These are phyloP conservation scores for Mactra quadrangularis DNA, from an alignment of 1,140 invertebrate species.

Conservation along the genomic window DNA sequence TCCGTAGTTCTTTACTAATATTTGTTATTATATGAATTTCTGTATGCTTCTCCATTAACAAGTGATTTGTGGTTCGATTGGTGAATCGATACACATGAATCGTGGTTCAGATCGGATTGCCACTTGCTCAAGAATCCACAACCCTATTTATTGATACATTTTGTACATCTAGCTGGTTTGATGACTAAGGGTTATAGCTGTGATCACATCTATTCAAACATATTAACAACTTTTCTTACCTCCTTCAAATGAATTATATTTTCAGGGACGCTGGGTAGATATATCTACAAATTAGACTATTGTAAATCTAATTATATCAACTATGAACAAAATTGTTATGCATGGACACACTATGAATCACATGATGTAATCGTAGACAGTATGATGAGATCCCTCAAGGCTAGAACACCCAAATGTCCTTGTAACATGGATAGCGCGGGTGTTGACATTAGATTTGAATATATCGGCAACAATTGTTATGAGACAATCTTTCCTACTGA, in stretches of 20 bases:
- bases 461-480: conserved; percentile 3
- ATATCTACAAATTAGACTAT: conserved; percentile 13
- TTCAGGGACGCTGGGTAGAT: conserved; percentile 20
- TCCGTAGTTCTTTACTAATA: too few relatives aligned
- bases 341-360: conserved; percentile 2
- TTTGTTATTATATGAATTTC: too few relatives aligned
- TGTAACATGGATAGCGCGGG: background rate
- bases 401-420: conserved; percentile 13
- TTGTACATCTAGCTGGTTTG: too few relatives aligned
- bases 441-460: conserved; percentile 16
- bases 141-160: too few relatives aligned
- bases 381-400: background rate
- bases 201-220: too few relatives aligned
- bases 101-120: too few relatives aligned
- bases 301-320: conserved; percentile 12
- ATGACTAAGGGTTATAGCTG: too few relatives aligned
- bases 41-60: too few relatives aligned
- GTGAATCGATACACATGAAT: too few relatives aligned
- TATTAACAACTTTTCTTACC: too few relatives aligned
- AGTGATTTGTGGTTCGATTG: too few relatives aligned
- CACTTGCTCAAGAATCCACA: too few relatives aligned
- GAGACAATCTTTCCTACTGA: conserved; percentile 13
- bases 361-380: background rate
- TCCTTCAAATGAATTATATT: background rate
- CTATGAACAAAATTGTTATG: conserved; percentile 15